Base-by-base conservation (phyloP, 2,888 invertebrate species). In the Scaptomyza cyrtandrae region DNA sequence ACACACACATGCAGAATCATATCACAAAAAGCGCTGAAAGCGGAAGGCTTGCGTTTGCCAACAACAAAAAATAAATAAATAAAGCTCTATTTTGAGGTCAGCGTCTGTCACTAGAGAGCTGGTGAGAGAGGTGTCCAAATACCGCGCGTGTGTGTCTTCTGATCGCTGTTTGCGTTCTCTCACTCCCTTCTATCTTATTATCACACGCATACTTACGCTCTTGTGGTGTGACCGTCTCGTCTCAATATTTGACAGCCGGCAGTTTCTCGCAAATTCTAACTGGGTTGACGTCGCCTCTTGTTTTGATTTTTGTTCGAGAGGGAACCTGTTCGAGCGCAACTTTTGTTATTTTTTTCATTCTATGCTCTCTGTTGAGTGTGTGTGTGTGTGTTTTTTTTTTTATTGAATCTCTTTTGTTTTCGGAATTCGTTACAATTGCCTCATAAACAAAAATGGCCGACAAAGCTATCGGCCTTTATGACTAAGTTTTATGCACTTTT, bases 381-480 rank as follows among this genome's bases (percentile, higher is more conserved):
- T 14, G 39, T 37, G 6, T n/a, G 7, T 39, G 39, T 14, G n/a
- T 41, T 46, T 35, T 24, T 56, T 74, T 69, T 57, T 69, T 83
- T 80, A 68, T 75, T 75, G 70, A 70, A 77, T 85, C 75, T 75
- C 68, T 82, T 83, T 77, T 85, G 78, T 86, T 82, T 75, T 57
- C 27, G 14, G 45, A 61, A 70, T 83, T 84, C 81, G 77, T 85
- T 82, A 80, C 85, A 84, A 81, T 73, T 66, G 67, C 44, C 78
- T 59, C 73, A 73, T 75, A 72, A 69, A 53, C 55, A 58, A 75
- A 75, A 54, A 76, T 77, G 76, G 71, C 71, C 72, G 75, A 54
- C 72, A 72, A 75, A 75, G 72, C 56, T 37, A 54, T 56, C 44
- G 61, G 39, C 50, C 27, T 56, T 65, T 75, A 75, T 75, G 58